phyloP scores from a whole-genome alignment of 2,888 invertebrate genomes.

The Andrena chrysosceles region DNA sequence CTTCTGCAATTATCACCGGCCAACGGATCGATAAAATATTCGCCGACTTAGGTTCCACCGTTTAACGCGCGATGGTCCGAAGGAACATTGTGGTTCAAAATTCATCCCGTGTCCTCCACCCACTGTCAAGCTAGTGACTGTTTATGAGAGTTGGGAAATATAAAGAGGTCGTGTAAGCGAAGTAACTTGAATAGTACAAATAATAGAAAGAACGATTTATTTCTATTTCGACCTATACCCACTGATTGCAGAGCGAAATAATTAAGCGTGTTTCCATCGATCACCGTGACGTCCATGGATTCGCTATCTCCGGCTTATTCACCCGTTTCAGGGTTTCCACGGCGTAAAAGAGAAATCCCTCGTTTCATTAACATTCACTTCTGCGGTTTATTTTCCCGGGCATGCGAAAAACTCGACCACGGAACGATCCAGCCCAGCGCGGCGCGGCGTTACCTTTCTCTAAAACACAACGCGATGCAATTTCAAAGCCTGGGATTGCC shows the following conservation, averaged over 20 bases:
- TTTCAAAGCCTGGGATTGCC: conserved; percentile 24
- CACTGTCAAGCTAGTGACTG: no score
- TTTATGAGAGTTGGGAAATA: no score
- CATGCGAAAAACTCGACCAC: conserved; percentile 69
- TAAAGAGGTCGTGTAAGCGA: no score
- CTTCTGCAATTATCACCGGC: conserved; percentile 53
- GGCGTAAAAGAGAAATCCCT: conserved; percentile 56
- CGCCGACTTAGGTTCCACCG: not conserved
- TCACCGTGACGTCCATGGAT: conserved; percentile 2
- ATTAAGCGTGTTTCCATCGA: not conserved
- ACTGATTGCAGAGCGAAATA: no score
- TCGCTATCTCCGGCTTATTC: conserved; percentile 40
- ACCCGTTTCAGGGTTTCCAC: conserved; percentile 34
- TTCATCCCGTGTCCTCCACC: no score
- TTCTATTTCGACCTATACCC: not conserved
- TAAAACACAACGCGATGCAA: conserved; percentile 38
- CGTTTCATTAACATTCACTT: conserved; percentile 64
- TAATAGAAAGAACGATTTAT: not conserved
- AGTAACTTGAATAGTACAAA: no score
- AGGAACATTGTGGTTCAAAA: no score
- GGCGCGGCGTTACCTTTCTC: conserved; percentile 63
- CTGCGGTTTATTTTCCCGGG: conserved; percentile 57
- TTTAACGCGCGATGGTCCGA: no score
- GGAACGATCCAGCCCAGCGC: conserved; percentile 40
- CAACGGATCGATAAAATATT: conserved; percentile 28